A percentile compares a stretch with the other conserved stretches of the same genome.
Conservation (phyloP, 1,140 invertebrate species). For the Atta texana region DNA sequence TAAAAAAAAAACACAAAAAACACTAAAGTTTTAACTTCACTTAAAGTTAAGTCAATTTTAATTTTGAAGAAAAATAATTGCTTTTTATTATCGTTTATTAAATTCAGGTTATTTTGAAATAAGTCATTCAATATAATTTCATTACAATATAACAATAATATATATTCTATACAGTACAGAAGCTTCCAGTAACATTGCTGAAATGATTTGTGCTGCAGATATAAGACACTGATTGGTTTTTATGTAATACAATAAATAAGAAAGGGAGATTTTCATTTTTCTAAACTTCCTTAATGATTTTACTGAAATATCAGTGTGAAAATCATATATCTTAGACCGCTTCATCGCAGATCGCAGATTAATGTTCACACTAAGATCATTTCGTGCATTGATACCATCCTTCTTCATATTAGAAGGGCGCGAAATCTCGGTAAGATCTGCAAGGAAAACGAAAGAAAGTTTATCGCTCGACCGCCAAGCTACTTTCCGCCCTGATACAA, state of each 20-base stretch:
- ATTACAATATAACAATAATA: neutral
- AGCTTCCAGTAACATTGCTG: too few relatives aligned
- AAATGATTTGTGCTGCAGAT: too few relatives aligned
- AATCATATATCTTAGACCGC: neutral
- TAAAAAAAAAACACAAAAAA: too few relatives aligned
- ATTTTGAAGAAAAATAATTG: neutral
- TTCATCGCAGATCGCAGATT: constrained; percentile 12
- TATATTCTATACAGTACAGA: too few relatives aligned
- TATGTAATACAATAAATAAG: neutral
- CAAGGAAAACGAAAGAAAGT: constrained; percentile 64
- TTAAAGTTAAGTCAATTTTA: neutral
- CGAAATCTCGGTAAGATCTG: constrained; percentile 65
- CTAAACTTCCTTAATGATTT: neutral
- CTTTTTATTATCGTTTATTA: neutral
- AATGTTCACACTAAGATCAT: constrained; percentile 33
- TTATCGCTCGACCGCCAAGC: constrained; percentile 79
- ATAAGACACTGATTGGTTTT: neutral
- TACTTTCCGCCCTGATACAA: constrained; percentile 83
- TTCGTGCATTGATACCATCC: constrained; percentile 16
- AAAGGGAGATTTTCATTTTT: neutral
- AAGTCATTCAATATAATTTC: neutral
- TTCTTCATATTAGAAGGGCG: constrained; percentile 30
- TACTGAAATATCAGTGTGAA: neutral
- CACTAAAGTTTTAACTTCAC: neutral
- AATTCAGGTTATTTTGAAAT: neutral